Percentiles rank a stretch among this genome's conserved stretches.
phyloP scores from a whole-genome alignment of 2,797 vertebrate species.

The Peromyscus attwateri region DNA sequence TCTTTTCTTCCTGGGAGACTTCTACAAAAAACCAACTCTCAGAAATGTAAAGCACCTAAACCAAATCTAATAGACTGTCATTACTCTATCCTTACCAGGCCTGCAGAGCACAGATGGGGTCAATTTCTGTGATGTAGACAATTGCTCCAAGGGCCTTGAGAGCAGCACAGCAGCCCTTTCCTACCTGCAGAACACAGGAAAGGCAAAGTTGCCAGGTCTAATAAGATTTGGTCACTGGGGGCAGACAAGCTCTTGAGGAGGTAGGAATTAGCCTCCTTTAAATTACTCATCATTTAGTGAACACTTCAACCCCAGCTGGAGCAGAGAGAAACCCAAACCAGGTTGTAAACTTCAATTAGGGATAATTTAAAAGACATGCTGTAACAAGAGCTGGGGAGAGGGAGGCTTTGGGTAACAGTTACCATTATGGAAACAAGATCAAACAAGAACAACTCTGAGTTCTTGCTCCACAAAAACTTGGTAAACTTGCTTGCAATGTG shows the following conservation, averaged over 20 bases:
- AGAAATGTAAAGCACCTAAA: background rate
- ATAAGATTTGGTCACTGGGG: background rate
- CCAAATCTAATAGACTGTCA: background rate
- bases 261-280: background rate
- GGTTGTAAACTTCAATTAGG: background rate
- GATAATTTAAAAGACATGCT: constrained; percentile 28
- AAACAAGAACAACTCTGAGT: constrained; percentile 60
- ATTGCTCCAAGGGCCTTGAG: constrained; percentile 97
- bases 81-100: constrained; percentile 92
- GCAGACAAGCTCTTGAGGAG: constrained; percentile 1
- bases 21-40: constrained; percentile 3
- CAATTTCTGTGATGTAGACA: constrained; percentile 98
- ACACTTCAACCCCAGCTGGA: constrained; percentile 20
- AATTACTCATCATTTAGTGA: background rate
- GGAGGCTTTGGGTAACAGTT: background rate
- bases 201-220: background rate
- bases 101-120: constrained; percentile 99
- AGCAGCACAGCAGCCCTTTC: constrained; percentile 98
- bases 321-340: constrained; percentile 36
- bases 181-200: constrained; percentile 90
- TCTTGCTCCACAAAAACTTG: constrained; percentile 58
- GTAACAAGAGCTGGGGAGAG: background rate
- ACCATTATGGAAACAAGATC: constrained; percentile 48
- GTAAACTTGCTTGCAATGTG: background rate
- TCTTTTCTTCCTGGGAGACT: background rate